These are phyloP conservation scores for Scarus forsteni DNA, from an alignment of 2,797 vertebrate species.

Conservation along the genomic window DNA sequence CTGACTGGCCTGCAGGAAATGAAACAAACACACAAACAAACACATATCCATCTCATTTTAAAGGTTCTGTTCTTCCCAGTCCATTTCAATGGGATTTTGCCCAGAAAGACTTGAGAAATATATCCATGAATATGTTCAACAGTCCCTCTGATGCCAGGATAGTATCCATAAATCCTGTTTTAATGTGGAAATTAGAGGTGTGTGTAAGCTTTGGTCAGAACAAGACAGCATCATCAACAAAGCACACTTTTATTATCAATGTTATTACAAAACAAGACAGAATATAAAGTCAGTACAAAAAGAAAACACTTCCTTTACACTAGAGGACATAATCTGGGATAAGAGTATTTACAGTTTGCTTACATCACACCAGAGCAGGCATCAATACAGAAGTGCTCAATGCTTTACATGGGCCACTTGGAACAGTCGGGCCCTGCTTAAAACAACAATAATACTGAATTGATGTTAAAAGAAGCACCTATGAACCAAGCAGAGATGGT, in stretches of 20 bases:
- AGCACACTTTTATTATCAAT: conserved; percentile 67
- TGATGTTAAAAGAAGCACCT: neutral
- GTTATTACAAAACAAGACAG: conserved; percentile 54
- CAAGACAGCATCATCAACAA: conserved; percentile 38
- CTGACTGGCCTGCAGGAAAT: too few species aligned
- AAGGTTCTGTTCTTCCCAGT: too few species aligned
- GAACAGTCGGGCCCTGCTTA: neutral
- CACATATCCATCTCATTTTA: too few species aligned
- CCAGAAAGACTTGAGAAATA: too few species aligned
- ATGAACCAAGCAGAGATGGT: neutral
- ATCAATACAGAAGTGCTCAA: neutral
- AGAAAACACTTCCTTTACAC: conserved; percentile 29
- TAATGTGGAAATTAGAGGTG: conserved; percentile 15
- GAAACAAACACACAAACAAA: too few species aligned
- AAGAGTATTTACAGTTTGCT: conserved; percentile 65
- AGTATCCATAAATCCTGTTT: too few species aligned
- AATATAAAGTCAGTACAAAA: conserved; percentile 64
- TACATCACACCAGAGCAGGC: conserved; percentile 19
- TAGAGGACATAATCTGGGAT: conserved; percentile 41
- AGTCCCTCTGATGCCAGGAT: too few species aligned
- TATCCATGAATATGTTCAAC: too few species aligned
- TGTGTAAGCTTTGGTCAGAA: neutral
- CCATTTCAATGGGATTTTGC: too few species aligned
- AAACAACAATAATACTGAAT: neutral
- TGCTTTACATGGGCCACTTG: conserved; percentile 8